These are phyloP conservation scores for Conus canariensis DNA, from an alignment of 2,888 invertebrate genomes.

Conservation along the genomic window DNA sequence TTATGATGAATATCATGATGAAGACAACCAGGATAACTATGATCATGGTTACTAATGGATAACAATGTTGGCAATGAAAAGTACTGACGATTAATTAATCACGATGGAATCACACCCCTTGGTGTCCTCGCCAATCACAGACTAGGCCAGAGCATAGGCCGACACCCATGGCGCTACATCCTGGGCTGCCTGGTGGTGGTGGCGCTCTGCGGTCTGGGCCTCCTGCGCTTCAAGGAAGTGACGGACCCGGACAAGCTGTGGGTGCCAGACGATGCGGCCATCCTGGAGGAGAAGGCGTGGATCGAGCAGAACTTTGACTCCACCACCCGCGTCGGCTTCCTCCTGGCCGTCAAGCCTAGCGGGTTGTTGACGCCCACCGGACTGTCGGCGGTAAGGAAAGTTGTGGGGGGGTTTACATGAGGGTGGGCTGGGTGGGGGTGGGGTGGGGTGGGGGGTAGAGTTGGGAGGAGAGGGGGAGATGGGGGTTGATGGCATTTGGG, in stretches of 20 bases:
- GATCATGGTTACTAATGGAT: too few relatives aligned
- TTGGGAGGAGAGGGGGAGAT: not conserved
- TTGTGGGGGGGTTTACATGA: not conserved
- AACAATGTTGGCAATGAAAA: too few relatives aligned
- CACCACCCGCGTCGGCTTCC: slow-evolving; percentile 57
- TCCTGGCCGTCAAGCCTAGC: slow-evolving; percentile 58
- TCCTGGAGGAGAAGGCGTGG: slow-evolving; percentile 60
- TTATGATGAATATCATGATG: too few relatives aligned
- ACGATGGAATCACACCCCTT: too few relatives aligned
- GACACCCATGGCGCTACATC: slow-evolving; percentile 60
- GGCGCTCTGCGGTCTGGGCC: slow-evolving; percentile 57
- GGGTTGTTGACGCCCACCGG: slow-evolving; percentile 62
- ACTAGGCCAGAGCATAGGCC: slow-evolving; percentile 58
- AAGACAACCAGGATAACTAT: too few relatives aligned
- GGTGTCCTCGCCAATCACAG: slow-evolving; percentile 44
- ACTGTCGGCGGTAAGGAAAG: slow-evolving; percentile 60
- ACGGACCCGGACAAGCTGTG: slow-evolving; percentile 64
- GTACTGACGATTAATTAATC: too few relatives aligned
- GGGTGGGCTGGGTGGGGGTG: not conserved
- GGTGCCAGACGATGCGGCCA: slow-evolving; percentile 62
- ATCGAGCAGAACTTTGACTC: slow-evolving; percentile 62
- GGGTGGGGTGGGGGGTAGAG: not conserved
- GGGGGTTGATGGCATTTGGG: not conserved
- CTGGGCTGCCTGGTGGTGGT: slow-evolving; percentile 52
- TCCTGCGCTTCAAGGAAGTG: slow-evolving; percentile 61